These are phyloP conservation scores for Drosophila planitibia DNA, from an alignment of 2,888 invertebrate species.

Conservation along the genomic window DNA sequence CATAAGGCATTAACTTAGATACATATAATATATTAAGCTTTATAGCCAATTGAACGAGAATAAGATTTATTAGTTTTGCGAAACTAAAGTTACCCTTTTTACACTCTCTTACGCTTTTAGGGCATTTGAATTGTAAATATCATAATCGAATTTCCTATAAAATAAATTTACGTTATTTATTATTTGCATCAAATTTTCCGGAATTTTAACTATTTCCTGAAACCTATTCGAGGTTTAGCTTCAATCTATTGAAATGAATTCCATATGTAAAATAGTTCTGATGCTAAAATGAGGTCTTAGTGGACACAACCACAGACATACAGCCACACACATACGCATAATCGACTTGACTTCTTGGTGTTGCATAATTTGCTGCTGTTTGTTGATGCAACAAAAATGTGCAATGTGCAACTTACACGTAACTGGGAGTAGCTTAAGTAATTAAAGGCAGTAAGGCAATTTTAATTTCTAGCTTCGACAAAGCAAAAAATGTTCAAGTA, in stretches of 20 bases:
- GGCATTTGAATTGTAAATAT: constrained; percentile 17
- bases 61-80: neutral
- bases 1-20: neutral
- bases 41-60: neutral
- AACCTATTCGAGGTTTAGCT: constrained; percentile 7
- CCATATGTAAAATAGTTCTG: constrained; percentile 29
- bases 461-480: neutral
- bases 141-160: constrained; percentile 28
- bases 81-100: neutral
- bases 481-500: neutral
- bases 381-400: constrained; percentile 23
- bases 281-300: constrained; percentile 9
- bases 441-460: constrained; percentile 9
- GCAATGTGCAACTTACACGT: constrained; percentile 32
- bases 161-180: constrained; percentile 28
- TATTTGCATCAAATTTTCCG: constrained; percentile 23
- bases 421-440: constrained; percentile 26
- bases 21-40: neutral
- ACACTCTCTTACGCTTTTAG: neutral
- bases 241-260: constrained; percentile 27
- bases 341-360: neutral
- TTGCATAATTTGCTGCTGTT: constrained; percentile 38
- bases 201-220: constrained; percentile 40
- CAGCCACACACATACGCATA: neutral
- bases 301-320: neutral